These are phyloP conservation scores for Hirtodrosophila alboralis DNA, from an alignment of 2,888 invertebrate genomes.

Conservation along the genomic window DNA sequence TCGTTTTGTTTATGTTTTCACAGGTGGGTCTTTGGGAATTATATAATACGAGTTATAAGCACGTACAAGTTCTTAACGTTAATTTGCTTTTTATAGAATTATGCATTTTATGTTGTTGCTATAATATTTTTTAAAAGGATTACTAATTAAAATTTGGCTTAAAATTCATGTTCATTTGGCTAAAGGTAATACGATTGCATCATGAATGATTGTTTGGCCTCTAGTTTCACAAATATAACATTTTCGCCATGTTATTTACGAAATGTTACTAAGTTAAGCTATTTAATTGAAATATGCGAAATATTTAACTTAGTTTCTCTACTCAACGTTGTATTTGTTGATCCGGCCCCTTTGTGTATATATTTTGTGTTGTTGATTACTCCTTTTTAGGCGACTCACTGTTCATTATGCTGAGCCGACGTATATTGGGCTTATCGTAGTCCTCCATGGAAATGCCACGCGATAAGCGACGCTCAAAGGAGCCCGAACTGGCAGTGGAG, in stretches of 20 bases:
- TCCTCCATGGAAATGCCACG: conserved; percentile 92
- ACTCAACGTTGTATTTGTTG: conserved; percentile 26
- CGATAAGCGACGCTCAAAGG: conserved; percentile 85
- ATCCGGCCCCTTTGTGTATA: conserved; percentile 26
- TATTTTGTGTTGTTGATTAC: conserved; percentile 35
- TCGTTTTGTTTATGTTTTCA: conserved; percentile 49
- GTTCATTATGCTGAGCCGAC: conserved; percentile 88
- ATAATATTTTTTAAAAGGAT: conserved; percentile 33
- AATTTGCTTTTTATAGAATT: conserved; percentile 11
- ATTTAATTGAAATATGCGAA: conserved; percentile 57
- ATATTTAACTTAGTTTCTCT: conserved; percentile 34
- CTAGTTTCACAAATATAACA: conserved; percentile 45
- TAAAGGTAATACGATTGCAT: conserved; percentile 49
- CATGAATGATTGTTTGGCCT: conserved; percentile 61
- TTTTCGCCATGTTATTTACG: conserved; percentile 21
- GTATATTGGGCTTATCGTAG: conserved; percentile 91
- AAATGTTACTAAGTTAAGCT: conserved; percentile 50
- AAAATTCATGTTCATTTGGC: conserved; percentile 35
- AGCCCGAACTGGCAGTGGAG: conserved; percentile 86
- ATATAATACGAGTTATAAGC: conserved; percentile 38
- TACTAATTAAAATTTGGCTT: conserved; percentile 57
- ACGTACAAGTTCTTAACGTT: conserved; percentile 17
- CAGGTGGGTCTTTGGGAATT: conserved; percentile 67
- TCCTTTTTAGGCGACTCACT: conserved; percentile 87
- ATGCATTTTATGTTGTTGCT: conserved; percentile 8